phyloP scores from a whole-genome alignment of 2,888 invertebrate species.

The Phaedon cochleariae region DNA sequence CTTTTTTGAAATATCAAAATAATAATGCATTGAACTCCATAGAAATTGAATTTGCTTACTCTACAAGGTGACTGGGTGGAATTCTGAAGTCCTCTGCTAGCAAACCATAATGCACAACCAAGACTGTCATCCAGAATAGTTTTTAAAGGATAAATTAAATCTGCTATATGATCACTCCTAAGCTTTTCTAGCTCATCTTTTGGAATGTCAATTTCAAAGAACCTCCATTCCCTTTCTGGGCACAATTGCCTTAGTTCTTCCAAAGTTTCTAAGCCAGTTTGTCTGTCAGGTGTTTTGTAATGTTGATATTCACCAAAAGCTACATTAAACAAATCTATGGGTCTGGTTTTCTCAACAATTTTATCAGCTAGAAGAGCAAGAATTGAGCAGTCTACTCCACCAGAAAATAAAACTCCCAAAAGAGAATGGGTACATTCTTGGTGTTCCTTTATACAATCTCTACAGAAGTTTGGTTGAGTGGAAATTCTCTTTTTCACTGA shows the following conservation, averaged over 20 bases:
- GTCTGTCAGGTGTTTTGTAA: constrained; percentile 84
- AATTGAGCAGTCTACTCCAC: constrained; percentile 95
- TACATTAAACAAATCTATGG: constrained; percentile 94
- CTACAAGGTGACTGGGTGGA: constrained; percentile 67
- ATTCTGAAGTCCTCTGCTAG: constrained; percentile 75
- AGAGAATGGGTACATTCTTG: constrained; percentile 58
- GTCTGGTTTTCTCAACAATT: constrained; percentile 69
- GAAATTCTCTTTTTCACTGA: constrained; percentile 70
- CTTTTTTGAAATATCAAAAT: background rate
- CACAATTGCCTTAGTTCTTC: constrained; percentile 74
- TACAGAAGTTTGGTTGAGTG: constrained; percentile 71
- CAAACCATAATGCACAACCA: constrained; percentile 97
- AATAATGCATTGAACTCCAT: background rate
- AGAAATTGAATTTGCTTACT: constrained; percentile 60
- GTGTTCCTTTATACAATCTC: constrained; percentile 64
- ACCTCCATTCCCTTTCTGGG: constrained; percentile 82
- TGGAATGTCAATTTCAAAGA: constrained; percentile 80
- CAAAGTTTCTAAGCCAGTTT: constrained; percentile 77
- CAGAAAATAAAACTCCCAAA: constrained; percentile 84
- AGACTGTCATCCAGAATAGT: constrained; percentile 96
- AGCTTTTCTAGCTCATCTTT: constrained; percentile 70
- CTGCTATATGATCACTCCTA: constrained; percentile 70
- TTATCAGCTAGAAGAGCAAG: constrained; percentile 82
- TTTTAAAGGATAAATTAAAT: constrained; percentile 84
- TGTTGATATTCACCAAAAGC: constrained; percentile 75